Evolutionary conservation across 2,797 vertebrate genomes (phyloP), one percentile per base, ranked within the genome.

Genomic region (Natrix natrix): DNA sequence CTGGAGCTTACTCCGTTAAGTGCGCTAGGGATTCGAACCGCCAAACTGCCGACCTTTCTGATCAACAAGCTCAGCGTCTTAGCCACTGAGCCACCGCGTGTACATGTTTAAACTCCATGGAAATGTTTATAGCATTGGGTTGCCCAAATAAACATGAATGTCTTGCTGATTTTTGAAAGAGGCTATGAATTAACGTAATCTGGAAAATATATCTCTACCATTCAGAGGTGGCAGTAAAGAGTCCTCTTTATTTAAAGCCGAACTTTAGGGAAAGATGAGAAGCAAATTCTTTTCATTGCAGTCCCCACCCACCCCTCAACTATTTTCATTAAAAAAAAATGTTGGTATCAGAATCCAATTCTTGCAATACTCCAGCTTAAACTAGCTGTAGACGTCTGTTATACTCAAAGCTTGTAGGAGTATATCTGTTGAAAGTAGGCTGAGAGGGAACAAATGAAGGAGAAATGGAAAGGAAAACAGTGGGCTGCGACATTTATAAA

Each of bases 331-430:
- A 94, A 94, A 93, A 74, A 91, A 12, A 28, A 63, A 28, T 94
- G 94, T 91, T 92, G 94, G 95, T 96, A 96, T 96, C 95, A 96
- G 93, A 94, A 96, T 95, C 95, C 95, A 94, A 95, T 94, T 95
- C 93, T 96, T 95, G 96, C 93, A 93, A 94, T 93, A 94, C 92
- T 96, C 95, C 95, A 97, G 94, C 94, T 95, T 95, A 93, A 95
- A 92, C 94, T 95, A 94, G 95, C 94, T 96, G 93, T 12, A 57
- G 52, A 66, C 14, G 11, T 56, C 60, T 92, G 37, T 20, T 88
- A 43, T 69, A 88, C 28, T 48, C 43, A 22, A 63, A 60, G 17
- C 92, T 93, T 87, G 54, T n/a, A 66, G 48, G 32, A 86, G 12
- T n/a, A 13, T 32, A 66, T 24, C 4, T 0, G 14, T 86, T 59